Percentiles rank a stretch among this genome's conserved stretches.
Evolutionary conservation across 2,113 vertebrate genomes (phyloP).

Genomic region (Rhineura floridana): DNA sequence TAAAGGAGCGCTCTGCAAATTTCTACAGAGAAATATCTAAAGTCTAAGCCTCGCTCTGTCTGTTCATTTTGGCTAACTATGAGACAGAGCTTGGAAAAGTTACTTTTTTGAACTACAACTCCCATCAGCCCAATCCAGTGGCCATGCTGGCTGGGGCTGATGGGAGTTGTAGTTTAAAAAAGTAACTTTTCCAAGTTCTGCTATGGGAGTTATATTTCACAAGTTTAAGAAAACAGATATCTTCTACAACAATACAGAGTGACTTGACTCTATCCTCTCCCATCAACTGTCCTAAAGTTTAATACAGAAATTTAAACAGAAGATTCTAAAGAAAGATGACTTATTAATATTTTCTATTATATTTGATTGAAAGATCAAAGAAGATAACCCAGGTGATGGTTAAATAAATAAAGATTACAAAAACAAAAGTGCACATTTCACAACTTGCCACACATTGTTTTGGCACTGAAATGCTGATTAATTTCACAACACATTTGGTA

Average conservation of each 20-base stretch:
- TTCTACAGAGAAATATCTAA: background rate
- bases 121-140: too few relatives aligned
- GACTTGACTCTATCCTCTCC: slow-evolving; percentile 28
- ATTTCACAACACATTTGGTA: slow-evolving; percentile 69
- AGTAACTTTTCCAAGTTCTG: too few relatives aligned
- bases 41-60: background rate
- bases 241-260: slow-evolving; percentile 38
- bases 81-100: background rate
- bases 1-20: background rate
- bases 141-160: too few relatives aligned
- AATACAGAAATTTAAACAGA: background rate
- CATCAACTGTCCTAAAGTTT: slow-evolving; percentile 1
- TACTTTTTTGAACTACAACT: too few relatives aligned
- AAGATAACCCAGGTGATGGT: slow-evolving; percentile 20
- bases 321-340: background rate
- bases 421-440: slow-evolving; percentile 25
- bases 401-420: slow-evolving; percentile 10
- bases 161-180: too few relatives aligned
- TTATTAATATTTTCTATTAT: slow-evolving; percentile 22
- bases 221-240: slow-evolving; percentile 50
- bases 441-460: slow-evolving; percentile 65
- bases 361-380: slow-evolving; percentile 47
- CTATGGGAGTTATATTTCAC: slow-evolving; percentile 64
- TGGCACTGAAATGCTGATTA: slow-evolving; percentile 68
- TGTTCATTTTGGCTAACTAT: background rate